Evolutionary conservation across 2,797 vertebrate genomes (phyloP).

Genomic region (Cyclura pinguis): DNA sequence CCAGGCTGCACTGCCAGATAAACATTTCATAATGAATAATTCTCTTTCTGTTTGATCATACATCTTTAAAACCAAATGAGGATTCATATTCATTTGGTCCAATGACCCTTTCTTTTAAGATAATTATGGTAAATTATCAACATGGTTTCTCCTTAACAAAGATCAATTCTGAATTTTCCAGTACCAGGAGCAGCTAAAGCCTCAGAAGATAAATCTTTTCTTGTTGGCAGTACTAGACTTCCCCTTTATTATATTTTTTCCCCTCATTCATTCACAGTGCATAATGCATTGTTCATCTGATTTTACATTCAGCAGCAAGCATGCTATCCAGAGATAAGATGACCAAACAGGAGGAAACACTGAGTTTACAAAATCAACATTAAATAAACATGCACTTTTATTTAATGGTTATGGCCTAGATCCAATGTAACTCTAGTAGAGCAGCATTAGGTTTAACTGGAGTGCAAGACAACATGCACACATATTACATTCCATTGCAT

Average conservation of each 20-base stretch:
- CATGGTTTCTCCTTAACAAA: constrained; percentile 23
- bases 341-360: background rate
- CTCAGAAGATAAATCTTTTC: background rate
- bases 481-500: background rate
- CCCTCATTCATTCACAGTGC: background rate
- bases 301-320: background rate
- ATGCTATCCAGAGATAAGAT: background rate
- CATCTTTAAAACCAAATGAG: constrained; percentile 10
- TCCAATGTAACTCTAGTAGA: background rate
- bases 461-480: background rate
- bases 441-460: background rate
- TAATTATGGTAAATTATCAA: constrained; percentile 13
- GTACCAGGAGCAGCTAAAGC: background rate
- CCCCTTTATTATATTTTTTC: background rate
- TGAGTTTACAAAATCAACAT: background rate
- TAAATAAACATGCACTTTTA: background rate
- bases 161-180: constrained; percentile 18
- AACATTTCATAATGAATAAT: constrained; percentile 11
- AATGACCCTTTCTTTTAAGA: constrained; percentile 39
- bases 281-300: constrained; percentile 13
- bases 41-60: background rate
- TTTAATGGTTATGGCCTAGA: background rate
- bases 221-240: background rate
- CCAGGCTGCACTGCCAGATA: background rate
- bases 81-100: constrained; percentile 3